Percentiles rank a stretch among this genome's conserved stretches.
These are phyloP conservation scores for Pseudocheirus occidentalis DNA, from an alignment of 2,797 vertebrate genomes.

Conservation along the genomic window DNA sequence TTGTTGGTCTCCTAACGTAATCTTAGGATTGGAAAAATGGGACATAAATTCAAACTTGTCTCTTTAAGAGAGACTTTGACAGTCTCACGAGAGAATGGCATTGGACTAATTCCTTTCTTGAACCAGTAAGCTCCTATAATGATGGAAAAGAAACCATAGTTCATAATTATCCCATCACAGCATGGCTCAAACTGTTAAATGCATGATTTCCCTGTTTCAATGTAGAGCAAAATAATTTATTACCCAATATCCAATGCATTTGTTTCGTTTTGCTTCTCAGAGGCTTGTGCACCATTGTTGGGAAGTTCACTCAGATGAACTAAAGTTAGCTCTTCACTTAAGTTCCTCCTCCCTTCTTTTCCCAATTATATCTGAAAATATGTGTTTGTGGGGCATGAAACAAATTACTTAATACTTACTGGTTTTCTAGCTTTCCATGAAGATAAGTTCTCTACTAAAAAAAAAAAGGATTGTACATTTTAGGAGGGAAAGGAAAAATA, in stretches of 20 bases:
- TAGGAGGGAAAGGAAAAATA: neutral
- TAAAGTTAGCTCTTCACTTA: neutral
- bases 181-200: neutral
- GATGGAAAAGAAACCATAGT: neutral
- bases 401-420: neutral
- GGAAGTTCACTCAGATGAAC: neutral
- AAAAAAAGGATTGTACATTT: neutral
- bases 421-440: neutral
- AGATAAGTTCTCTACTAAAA: neutral
- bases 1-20: conserved; percentile 26
- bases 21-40: neutral
- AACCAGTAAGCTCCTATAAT: neutral
- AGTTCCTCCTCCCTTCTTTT: neutral
- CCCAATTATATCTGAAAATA: neutral
- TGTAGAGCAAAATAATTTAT: neutral
- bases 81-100: conserved; percentile 16
- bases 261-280: conserved; percentile 23
- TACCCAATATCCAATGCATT: neutral
- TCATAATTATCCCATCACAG: neutral
- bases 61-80: conserved; percentile 41
- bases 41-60: conserved; percentile 53
- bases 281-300: neutral
- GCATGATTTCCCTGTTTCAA: neutral
- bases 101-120: neutral
- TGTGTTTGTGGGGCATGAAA: neutral